Evolutionary conservation across 2,113 vertebrate species (phyloP).

Genomic region (Oxygymnocypris stewartii): DNA sequence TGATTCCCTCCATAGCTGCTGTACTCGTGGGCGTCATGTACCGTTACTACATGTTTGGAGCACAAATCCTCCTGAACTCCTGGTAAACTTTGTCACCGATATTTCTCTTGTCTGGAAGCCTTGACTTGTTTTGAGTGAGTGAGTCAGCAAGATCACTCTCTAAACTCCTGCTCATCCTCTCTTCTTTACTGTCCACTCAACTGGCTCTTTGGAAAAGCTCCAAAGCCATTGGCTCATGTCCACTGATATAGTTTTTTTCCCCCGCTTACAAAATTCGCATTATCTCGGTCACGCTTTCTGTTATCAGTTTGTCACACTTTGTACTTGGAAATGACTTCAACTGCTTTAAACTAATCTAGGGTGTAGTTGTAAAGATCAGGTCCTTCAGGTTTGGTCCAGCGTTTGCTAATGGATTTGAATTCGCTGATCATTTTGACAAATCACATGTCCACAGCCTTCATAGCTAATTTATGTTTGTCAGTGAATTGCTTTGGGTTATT

Average conservation of each 20-base stretch:
- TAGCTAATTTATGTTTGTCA: constrained; percentile 17
- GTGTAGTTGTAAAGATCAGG: constrained; percentile 1
- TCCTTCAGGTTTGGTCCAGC: not conserved
- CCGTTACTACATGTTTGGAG: constrained; percentile 82
- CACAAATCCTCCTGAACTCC: constrained; percentile 77
- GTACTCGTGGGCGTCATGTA: constrained; percentile 83
- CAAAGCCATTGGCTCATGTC: not conserved
- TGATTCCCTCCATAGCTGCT: constrained; percentile 83
- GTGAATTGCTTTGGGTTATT: constrained; percentile 3
- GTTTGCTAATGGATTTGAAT: not conserved
- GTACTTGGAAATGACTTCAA: not conserved
- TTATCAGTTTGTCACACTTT: not conserved
- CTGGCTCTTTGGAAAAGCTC: not conserved
- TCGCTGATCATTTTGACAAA: not conserved
- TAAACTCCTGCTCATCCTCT: constrained; percentile 17
- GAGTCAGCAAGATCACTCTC: constrained; percentile 60
- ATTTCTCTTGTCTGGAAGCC: constrained; percentile 65
- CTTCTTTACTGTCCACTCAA: not conserved
- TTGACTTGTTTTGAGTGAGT: constrained; percentile 60
- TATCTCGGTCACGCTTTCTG: not conserved
- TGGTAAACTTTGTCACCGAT: not conserved
- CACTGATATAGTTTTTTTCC: too few species aligned
- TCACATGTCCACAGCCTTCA: not conserved
- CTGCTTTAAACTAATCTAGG: constrained; percentile 15
- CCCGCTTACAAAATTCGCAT: not conserved